Percentiles rank a stretch among this genome's conserved stretches.
Conservation (phyloP, 1,140 invertebrate species). For the Conus betulinus region DNA sequence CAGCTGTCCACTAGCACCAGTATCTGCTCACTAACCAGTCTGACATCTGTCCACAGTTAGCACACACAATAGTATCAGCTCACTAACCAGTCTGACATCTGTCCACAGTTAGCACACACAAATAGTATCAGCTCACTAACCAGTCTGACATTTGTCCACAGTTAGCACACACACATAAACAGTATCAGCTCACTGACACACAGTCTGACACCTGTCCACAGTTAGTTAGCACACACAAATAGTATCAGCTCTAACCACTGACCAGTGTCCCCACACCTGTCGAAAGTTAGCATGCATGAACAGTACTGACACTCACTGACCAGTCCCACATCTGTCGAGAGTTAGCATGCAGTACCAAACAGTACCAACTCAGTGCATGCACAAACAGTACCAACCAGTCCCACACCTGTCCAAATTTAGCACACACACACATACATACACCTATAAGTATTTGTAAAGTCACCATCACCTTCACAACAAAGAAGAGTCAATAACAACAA, state of each 20-base stretch:
- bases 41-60: too few relatives aligned
- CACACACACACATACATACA: too few relatives aligned
- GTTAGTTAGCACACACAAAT: slow-evolving; percentile 78
- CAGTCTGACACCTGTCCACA: too few relatives aligned
- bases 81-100: too few relatives aligned
- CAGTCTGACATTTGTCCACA: slow-evolving; percentile 79
- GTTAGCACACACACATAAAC: neutral
- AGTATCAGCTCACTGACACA: neutral
- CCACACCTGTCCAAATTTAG: slow-evolving; percentile 63
- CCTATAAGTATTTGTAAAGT: too few relatives aligned
- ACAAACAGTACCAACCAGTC: too few relatives aligned
- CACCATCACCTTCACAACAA: too few relatives aligned
- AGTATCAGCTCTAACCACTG: slow-evolving; percentile 87
- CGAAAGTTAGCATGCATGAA: neutral
- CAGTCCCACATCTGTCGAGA: too few relatives aligned
- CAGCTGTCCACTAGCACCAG: too few relatives aligned
- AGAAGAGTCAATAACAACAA: too few relatives aligned
- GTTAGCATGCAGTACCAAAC: slow-evolving; percentile 64
- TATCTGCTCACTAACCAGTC: too few relatives aligned
- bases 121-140: slow-evolving; percentile 88
- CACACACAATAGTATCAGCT: too few relatives aligned
- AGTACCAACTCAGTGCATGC: slow-evolving; percentile 87
- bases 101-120: slow-evolving; percentile 71
- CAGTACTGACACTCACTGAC: neutral
- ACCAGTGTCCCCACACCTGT: slow-evolving; percentile 84